phyloP scores from a whole-genome alignment of 2,797 vertebrate species.

The Hirundo rustica region DNA sequence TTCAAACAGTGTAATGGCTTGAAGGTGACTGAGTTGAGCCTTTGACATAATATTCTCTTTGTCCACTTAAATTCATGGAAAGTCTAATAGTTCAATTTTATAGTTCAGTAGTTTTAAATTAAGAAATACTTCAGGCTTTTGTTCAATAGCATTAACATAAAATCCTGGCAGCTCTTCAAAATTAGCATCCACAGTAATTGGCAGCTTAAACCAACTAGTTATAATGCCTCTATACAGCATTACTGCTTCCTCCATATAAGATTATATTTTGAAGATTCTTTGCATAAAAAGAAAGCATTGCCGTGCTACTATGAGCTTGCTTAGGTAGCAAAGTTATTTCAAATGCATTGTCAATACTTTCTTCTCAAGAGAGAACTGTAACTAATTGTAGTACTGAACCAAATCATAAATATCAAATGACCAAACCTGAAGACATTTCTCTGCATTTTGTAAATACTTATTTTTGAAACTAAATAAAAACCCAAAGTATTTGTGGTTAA shows the following conservation, averaged over 20 bases:
- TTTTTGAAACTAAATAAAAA: conserved; percentile 5
- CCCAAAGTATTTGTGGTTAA: neutral
- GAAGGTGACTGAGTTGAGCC: conserved; percentile 65
- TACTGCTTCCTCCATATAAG: conserved; percentile 22
- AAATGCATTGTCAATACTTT: neutral
- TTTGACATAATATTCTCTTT: conserved; percentile 65
- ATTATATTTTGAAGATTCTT: conserved; percentile 29
- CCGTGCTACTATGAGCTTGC: neutral
- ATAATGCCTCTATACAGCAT: conserved; percentile 1
- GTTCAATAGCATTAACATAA: conserved; percentile 70
- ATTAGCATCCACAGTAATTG: conserved; percentile 60
- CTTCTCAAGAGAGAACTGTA: neutral
- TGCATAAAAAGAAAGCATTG: neutral
- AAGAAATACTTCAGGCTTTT: conserved; percentile 69
- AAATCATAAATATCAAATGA: neutral
- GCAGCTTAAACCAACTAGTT: conserved; percentile 43
- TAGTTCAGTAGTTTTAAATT: conserved; percentile 72
- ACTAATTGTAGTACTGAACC: neutral
- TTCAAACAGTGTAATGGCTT: conserved; percentile 46
- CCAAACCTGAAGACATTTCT: neutral
- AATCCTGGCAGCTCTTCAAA: conserved; percentile 53
- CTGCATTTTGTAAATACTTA: neutral
- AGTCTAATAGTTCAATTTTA: conserved; percentile 71
- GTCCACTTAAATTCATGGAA: conserved; percentile 54
- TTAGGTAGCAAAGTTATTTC: neutral